Evolutionary conservation across 1,140 invertebrate genomes (phyloP).

Genomic region (Pseudomyrmex gracilis): DNA sequence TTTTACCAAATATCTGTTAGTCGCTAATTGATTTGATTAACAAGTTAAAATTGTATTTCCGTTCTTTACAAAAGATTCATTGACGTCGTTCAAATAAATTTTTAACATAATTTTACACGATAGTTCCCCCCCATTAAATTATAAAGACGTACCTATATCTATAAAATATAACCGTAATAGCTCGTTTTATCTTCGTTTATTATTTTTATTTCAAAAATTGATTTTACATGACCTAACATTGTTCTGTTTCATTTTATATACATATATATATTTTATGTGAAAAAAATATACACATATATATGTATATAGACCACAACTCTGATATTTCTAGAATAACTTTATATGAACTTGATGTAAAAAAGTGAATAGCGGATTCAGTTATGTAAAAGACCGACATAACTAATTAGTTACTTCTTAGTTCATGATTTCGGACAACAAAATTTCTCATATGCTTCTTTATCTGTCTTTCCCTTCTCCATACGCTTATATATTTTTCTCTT

Average conservation of each 20-base stretch:
- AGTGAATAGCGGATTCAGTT: conserved; percentile 28
- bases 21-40: conserved; percentile 11
- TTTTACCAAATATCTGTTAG: background rate
- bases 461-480: background rate
- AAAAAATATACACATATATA: background rate
- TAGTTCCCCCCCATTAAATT: conserved; percentile 38
- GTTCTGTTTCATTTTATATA: conserved; percentile 1
- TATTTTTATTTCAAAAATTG: conserved; percentile 37
- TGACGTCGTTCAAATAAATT: conserved; percentile 12
- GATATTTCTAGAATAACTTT: conserved; percentile 44
- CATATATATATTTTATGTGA: conserved; percentile 1
- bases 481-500: conserved; percentile 1
- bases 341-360: conserved; percentile 30
- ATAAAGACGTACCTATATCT: background rate
- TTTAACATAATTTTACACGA: conserved; percentile 8
- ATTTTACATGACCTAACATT: conserved; percentile 16
- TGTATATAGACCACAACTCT: background rate
- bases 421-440: conserved; percentile 27
- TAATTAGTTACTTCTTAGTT: conserved; percentile 30
- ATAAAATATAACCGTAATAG: background rate
- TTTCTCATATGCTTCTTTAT: background rate
- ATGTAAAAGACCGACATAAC: conserved; percentile 30
- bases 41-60: background rate
- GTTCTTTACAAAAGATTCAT: background rate
- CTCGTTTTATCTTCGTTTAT: conserved; percentile 55